Evolutionary conservation across 2,113 vertebrate genomes (phyloP), one percentile per base, ranked within the genome.

Genomic region (Pipra filicauda): DNA sequence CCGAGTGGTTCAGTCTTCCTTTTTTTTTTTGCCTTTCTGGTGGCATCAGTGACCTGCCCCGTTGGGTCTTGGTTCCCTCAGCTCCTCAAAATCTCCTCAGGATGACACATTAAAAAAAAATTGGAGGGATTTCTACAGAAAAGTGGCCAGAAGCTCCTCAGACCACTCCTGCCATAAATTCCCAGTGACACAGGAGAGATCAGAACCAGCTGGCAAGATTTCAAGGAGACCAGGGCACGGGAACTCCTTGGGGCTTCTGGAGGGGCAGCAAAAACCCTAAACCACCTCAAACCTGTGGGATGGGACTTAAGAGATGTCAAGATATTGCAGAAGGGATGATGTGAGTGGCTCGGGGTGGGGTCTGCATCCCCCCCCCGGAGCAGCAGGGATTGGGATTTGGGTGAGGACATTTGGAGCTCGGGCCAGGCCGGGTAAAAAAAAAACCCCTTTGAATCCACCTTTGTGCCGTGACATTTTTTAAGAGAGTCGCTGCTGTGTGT

Each of bases 401-500:
- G 26, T 73, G 30, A 16, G 51, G 41, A 83, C 33, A 37, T 15
- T 18, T 8, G 39, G 66, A 92, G 10, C 72, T 66, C 5, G 3
- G 75, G 48, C 48, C 64, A 33, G 58, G 23, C 30, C 69, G 62
- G 78, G 62, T 58, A 86, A 65, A 83, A n/a, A 83, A n/a, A 65
- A 83, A n/a, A 23, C 39, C 44, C 44, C 46, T 77, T 77, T 86
- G 51, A 95, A 89, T 89, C 76, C 67, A 48, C 72, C 35, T 89
- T 88, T 79, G 10, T 88, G 62, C 1, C 3, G 37, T 0, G 52
- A 23, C 1, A 3, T n/a, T 91, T 86, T 80, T 80, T 76, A 85
- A 92, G 94, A 64, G 78, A 76, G 35, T 83, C 75, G 13, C 81
- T n/a, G 57, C 78, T 91, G 75, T 23, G 69, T 66, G 48, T 54